Evolutionary conservation across 2,888 invertebrate species (phyloP).

Genomic region (Mesodorylaimus sp.): DNA sequence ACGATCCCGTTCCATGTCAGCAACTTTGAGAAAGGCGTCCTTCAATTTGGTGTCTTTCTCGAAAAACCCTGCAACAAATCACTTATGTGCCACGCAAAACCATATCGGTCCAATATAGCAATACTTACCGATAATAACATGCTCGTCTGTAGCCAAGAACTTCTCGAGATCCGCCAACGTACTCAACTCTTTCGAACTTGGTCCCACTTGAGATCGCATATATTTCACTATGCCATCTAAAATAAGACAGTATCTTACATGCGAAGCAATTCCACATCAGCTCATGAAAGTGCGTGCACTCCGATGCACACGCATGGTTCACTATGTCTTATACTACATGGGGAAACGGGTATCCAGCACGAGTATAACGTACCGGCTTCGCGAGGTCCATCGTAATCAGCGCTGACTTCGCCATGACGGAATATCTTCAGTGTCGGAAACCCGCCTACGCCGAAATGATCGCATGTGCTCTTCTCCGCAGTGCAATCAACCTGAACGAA

Average conservation of each 20-base stretch:
- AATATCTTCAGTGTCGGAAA: slow-evolving; percentile 46
- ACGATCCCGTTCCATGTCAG: slow-evolving; percentile 75
- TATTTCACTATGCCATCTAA: slow-evolving; percentile 16
- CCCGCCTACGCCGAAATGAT: slow-evolving; percentile 54
- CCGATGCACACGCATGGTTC: neutral
- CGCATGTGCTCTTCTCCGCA: slow-evolving; percentile 42
- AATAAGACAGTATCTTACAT: neutral
- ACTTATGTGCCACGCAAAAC: neutral
- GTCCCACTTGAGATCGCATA: slow-evolving; percentile 71
- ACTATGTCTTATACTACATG: no score
- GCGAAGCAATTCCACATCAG: neutral
- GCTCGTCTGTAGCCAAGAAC: slow-evolving; percentile 30
- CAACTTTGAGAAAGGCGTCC: slow-evolving; percentile 61
- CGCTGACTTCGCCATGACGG: slow-evolving; percentile 62
- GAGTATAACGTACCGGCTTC: slow-evolving; percentile 17
- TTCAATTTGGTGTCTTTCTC: slow-evolving; percentile 42
- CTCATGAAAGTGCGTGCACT: neutral
- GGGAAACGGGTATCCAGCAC: no score
- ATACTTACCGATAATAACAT: slow-evolving; percentile 34
- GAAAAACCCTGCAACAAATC: slow-evolving; percentile 34
- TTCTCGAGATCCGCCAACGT: slow-evolving; percentile 43
- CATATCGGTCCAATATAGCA: no score
- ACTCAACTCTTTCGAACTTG: slow-evolving; percentile 66
- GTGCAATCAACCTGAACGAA: slow-evolving; percentile 26
- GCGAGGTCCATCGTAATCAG: slow-evolving; percentile 42